Evolutionary conservation across 1,140 invertebrate species (phyloP), one percentile per base, ranked within the genome.

Genomic region (Periplaneta americana): DNA sequence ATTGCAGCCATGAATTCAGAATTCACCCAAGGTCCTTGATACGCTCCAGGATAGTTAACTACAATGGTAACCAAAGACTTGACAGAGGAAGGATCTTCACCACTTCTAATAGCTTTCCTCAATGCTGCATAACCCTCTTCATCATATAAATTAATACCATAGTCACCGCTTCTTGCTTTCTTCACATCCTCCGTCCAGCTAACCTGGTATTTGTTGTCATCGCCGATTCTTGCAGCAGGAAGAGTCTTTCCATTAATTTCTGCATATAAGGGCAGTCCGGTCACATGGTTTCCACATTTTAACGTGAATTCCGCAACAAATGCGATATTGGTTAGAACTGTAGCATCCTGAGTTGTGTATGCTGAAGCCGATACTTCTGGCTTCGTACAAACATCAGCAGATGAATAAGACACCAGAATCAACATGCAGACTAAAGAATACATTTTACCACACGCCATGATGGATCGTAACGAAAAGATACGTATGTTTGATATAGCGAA

Each of bases 341-440:
- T 98, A 9, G 95, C 96, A 91, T 98, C 97, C 87, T 94, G 92
- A 9, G 96, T 98, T 75, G 96, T 96, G 88, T 98, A 98, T 0
- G 93, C 91, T 31, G 89, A 91, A 3, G 93, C 90, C 81, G 91
- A 90, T 15, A 94, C 92, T 88, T 94, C 88, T 31, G 84, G 93
- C 89, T 88, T 93, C 90, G 85, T 88, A 87, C 93, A 94, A 76
- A 87, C 86, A 82, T 88, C 87, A 18, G 84, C 85, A 31, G 81
- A n/a, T 11, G 22, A 6, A n/a, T 28, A 66, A 5, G 22, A n/a
- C 22, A 28, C 5, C n/a, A 66, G 4, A 2, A 28, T 8, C 0
- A 66, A 28, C 22, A n/a, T 6, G 28, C 48, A 2, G 5, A 66
- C 22, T n/a, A 1, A 8, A 9, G 28, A 2, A 11, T n/a, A 66